Evolutionary conservation across 2,888 invertebrate species (phyloP).

Genomic region (Tuberolachnus salignus): DNA sequence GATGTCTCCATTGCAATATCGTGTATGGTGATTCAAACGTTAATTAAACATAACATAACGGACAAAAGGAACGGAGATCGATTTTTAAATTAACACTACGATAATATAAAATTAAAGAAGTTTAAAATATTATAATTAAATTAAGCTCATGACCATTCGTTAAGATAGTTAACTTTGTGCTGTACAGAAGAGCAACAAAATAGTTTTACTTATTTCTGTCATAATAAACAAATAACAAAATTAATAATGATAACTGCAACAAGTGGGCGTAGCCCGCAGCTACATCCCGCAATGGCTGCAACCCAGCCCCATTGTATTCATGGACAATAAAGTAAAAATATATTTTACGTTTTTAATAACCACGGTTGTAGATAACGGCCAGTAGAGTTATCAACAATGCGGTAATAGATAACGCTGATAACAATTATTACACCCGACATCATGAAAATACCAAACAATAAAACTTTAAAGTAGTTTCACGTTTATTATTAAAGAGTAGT

Average conservation of each 20-base stretch:
- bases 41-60: slow-evolving; percentile 9
- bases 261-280: slow-evolving; percentile 45
- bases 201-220: not conserved
- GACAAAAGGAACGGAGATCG: not conserved
- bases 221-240: slow-evolving; percentile 26
- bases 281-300: not conserved
- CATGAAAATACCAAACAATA: too few relatives aligned
- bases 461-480: not conserved
- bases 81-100: not conserved
- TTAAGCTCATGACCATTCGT: slow-evolving; percentile 16
- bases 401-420: not conserved
- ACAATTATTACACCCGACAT: not conserved
- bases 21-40: not conserved
- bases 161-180: not conserved
- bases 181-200: not conserved
- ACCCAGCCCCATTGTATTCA: slow-evolving; percentile 4
- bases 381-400: not conserved
- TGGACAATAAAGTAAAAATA: slow-evolving; percentile 19
- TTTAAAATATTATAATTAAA: not conserved
- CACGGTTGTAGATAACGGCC: not conserved
- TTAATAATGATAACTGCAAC: slow-evolving; percentile 39
- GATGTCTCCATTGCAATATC: slow-evolving; percentile 16
- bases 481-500: not conserved
- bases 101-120: not conserved
- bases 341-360: too few relatives aligned